Percentiles rank a stretch among this genome's conserved stretches.
phyloP scores from a whole-genome alignment of 2,888 invertebrate genomes.

The Aphidoletes aphidimyza region DNA sequence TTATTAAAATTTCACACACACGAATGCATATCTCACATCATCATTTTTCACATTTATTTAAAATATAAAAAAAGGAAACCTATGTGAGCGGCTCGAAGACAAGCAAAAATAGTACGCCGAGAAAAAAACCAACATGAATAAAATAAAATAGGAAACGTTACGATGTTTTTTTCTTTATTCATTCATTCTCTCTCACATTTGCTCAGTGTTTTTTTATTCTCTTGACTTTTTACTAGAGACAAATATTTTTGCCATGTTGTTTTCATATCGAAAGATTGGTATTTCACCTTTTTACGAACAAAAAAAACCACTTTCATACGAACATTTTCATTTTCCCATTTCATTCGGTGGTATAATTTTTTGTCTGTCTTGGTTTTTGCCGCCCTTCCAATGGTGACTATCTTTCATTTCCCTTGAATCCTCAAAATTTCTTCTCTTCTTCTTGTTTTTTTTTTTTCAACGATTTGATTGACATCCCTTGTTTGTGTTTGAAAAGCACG shows the following conservation, averaged over 20 bases:
- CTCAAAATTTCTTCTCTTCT: neutral
- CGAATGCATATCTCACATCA: neutral
- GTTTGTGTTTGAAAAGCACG: constrained; percentile 20
- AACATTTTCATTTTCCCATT: constrained; percentile 6
- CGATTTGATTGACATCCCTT: constrained; percentile 20
- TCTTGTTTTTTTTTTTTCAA: neutral
- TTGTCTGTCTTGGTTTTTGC: neutral
- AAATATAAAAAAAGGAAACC: neutral
- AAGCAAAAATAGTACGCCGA: neutral
- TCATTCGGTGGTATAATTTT: neutral
- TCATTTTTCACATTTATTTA: constrained; percentile 7
- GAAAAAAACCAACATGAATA: neutral
- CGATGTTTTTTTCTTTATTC: neutral
- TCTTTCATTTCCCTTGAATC: neutral
- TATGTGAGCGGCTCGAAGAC: neutral
- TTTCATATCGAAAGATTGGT: constrained; percentile 23
- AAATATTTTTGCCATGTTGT: constrained; percentile 26
- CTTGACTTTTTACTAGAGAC: constrained; percentile 17
- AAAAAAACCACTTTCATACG: neutral
- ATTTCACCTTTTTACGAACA: constrained; percentile 18
- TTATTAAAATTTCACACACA: constrained; percentile 30
- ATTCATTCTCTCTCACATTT: neutral
- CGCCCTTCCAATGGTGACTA: neutral
- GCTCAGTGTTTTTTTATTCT: neutral
- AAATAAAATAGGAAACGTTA: neutral